Evolutionary conservation across 1,140 invertebrate genomes (phyloP), one percentile per base, ranked within the genome.

Genomic region (Elysia chlorotica): DNA sequence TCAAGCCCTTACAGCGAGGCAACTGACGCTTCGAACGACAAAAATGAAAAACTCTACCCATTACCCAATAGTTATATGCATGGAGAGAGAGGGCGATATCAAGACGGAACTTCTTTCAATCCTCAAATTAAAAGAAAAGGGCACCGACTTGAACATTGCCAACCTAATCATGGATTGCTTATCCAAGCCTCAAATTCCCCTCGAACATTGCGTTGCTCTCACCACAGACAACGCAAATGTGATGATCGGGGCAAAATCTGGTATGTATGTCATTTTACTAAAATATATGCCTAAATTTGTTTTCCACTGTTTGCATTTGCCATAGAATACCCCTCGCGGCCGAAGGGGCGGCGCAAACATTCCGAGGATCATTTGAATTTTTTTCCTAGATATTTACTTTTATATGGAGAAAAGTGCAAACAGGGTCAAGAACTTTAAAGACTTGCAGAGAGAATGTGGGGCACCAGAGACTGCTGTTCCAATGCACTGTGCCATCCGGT

Each of bases 161-260:
- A 53, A 65, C 14, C 70, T 81, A 0, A 71, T 81, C 21, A 63
- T 76, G 38, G 17, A 59, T 19, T 77, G 66, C 54, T 35, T 81
- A 14, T 28, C 57, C 35, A 35, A 63, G 21, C 14, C 57, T 25
- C 54, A 72, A 4, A 71, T 79, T 37, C 54, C 74, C 14, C 79
- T 71, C 74, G n/a, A 54, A 25, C 78, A 81, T 65, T 79, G 74
- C 37, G 28, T 81, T 0, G 74, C 78, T 30, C 70, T 81, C 28
- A 76, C 76, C 0, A 74, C 56, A 68, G 76, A 81, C 54, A 81
- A 79, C 71, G 75, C 79, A 36, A 79, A 70, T 65, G 79, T 81
- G 17, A 81, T 79, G 78, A 69, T 71, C 0, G 78, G 78, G 0
- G 17, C 14, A 21, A 65, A 76, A 1, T 74, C 65, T 33, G 79